Evolutionary conservation across 2,888 invertebrate species (phyloP), one percentile per base, ranked within the genome.

Genomic region (Anthrax anthrax): DNA sequence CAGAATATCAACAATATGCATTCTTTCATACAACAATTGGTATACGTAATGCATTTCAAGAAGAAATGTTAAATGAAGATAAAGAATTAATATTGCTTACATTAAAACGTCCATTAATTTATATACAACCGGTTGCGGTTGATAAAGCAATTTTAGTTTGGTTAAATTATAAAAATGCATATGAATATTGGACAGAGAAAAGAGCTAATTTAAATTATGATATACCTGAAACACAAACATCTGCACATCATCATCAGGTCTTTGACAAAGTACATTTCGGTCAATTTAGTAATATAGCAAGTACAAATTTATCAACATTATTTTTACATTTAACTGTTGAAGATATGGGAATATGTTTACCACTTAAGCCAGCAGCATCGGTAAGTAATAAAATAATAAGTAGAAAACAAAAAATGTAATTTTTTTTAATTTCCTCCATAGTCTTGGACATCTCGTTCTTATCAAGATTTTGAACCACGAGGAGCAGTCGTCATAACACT

Each of bases 151-250:
- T 98, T 54, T 76, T 98, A 18, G 92, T 98, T 41, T 99, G 98
- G 97, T 73, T 98, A 52, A 97, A 98, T 72, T 98, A 98, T 64
- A 96, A 96, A 71, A 97, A 96, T 68, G 96, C 97, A 0, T 97
- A 97, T 63, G 96, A 98, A 64, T 97, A 96, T 69, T 98, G 97
- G 97, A 91, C 89, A 56, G 95, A 95, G 65, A 96, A 97, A 68
- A 72, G 96, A 5, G 82, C 89, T 6, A 89, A 84, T 57, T 72
- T 95, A 38, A 94, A 89, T 61, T 88, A 85, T 58, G 94, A 95
- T 63, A 86, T 90, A 37, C 70, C 84, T 1, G 76, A 80, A 2
- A 81, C 84, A 10, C 48, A 46, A 10, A 40, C 45, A 10, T 37
- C 41, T 6, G n/a, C n/a, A n/a, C n/a, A n/a, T n/a, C n/a, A n/a